phyloP scores from a whole-genome alignment of 1,140 invertebrate species.

The Glossosoma conforme region DNA sequence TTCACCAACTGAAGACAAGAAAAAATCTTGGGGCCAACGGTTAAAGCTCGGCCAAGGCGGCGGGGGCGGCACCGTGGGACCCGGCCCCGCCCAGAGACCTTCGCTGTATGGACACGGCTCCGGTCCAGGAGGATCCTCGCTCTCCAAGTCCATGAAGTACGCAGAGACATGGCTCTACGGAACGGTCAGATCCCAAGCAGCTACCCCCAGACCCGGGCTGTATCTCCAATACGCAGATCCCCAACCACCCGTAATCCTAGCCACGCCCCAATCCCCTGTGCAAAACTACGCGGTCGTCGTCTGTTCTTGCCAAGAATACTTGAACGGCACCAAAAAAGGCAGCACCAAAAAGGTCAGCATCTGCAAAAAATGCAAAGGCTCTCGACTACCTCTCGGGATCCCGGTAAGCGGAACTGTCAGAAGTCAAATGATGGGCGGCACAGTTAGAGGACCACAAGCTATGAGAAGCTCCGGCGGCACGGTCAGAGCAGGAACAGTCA shows the following conservation, averaged over 20 bases:
- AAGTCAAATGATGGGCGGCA: slow-evolving; percentile 52
- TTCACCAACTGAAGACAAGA: slow-evolving; percentile 40
- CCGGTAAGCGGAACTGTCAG: slow-evolving; percentile 53
- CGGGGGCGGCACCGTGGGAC: not conserved
- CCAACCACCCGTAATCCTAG: slow-evolving; percentile 50
- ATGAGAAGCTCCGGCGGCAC: slow-evolving; percentile 41
- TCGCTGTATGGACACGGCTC: slow-evolving; percentile 46
- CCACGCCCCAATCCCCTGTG: slow-evolving; percentile 47
- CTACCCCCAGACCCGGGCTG: slow-evolving; percentile 39
- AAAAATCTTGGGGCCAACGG: slow-evolving; percentile 48
- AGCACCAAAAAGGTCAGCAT: slow-evolving; percentile 62
- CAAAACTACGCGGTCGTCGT: slow-evolving; percentile 62
- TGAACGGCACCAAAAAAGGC: slow-evolving; percentile 66
- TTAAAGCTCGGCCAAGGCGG: slow-evolving; percentile 38
- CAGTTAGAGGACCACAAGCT: slow-evolving; percentile 49
- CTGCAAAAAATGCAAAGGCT: slow-evolving; percentile 77
- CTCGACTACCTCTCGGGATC: slow-evolving; percentile 58
- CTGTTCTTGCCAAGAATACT: slow-evolving; percentile 70
- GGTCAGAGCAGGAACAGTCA: slow-evolving; percentile 55
- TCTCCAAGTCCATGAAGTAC: slow-evolving; percentile 78
- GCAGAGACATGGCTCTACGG: slow-evolving; percentile 78
- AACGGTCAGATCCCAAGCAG: slow-evolving; percentile 59
- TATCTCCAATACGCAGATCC: slow-evolving; percentile 52
- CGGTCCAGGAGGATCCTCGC: slow-evolving; percentile 50
- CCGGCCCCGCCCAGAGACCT: not conserved